Base-by-base conservation (phyloP, 2,797 vertebrate genomes). In the Antrozous pallidus region DNA sequence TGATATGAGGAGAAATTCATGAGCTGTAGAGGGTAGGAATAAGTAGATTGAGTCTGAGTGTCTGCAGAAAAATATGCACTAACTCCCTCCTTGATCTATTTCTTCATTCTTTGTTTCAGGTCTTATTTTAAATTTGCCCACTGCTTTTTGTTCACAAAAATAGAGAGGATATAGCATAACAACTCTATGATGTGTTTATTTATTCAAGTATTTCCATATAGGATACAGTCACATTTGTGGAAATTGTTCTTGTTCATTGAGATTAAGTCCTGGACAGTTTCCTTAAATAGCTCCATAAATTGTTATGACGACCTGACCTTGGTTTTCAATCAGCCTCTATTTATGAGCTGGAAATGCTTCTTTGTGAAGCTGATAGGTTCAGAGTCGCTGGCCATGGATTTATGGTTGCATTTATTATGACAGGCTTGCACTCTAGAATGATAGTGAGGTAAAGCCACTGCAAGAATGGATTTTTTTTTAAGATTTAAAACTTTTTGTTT, bases 371-470 rank as follows among this genome's bases (percentile, higher is more conserved):
- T 93, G 94, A 88, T 95, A 97, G 75, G 92, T 90, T 94, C n/a
- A 87, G n/a, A 95, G 95, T 96, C 82, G 87, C 90, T 94, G 88
- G 70, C 90, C 90, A 28, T 94, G 61, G 96, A 94, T 97, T 97
- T 97, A 95, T 97, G 81, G 56, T 63, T 97, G 94, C 84, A 73
- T 94, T 93, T 81, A 93, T 97, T 97, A 97, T 96, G 97, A 97
- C 88, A 97, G 80, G 86, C 88, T 95, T 95, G 69, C 36, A 20
- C 45, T 97, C 87, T 93, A 79, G 67, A 95, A 92, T 94, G 93
- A 93, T 90, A 95, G 82, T 12, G 91, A 92, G 86, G 31, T 85
- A 91, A 95, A 97, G 90, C 91, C 93, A 96, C 70, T 80, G 54
- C 26, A 94, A 88, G 42, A 91, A 73, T 88, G 92, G 0, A 56